Base-by-base conservation (phyloP, 2,888 invertebrate genomes). In the Tetheella fluctuosa region DNA sequence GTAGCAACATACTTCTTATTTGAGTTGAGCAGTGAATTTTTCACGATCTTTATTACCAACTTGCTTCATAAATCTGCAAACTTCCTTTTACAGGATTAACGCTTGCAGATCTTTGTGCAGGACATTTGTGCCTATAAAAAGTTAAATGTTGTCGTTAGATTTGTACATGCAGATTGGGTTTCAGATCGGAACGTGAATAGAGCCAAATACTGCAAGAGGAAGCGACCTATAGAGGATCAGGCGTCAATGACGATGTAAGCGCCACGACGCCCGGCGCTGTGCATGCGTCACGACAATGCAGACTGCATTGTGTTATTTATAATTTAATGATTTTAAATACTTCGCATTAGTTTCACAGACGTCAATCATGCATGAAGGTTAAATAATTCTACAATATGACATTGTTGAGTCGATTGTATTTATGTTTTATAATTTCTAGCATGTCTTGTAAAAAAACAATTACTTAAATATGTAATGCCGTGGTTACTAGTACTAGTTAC, bases 171-270 rank as follows among this genome's bases (percentile, higher is more conserved):
- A 48, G 15, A 8, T 17, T 2, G 10, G 2, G 5, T 48, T 4
- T 13, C 30, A n/a, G 20, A 10, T 48, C 48, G 48, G 17, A 20
- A 8, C 20, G 20, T 48, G 48, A 52, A 17, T 30, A 25, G 34
- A 28, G n/a, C 15, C 12, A 13, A 23, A 23, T 54, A 42, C 30
- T 55, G 62, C 63, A 69, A 63, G 66, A 75, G 69, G 69, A 69
- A 74, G 64, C 71, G 72, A 69, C 71, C 71, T 67, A 73, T 68
- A 71, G 69, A 65, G 3, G 23, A 23, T 12, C 57, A 48, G 52
- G 57, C 54, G 59, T 55, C 60, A 59, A 37, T 17, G 56, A 59
- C 23, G 64, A 64, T 58, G 64, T 57, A 20, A 59, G 54, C 23
- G 28, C 57, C 61, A 60, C 58, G 48, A 37, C 39, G 39, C n/a